phyloP scores from a whole-genome alignment of 2,797 vertebrate species.

The Pterois miles region DNA sequence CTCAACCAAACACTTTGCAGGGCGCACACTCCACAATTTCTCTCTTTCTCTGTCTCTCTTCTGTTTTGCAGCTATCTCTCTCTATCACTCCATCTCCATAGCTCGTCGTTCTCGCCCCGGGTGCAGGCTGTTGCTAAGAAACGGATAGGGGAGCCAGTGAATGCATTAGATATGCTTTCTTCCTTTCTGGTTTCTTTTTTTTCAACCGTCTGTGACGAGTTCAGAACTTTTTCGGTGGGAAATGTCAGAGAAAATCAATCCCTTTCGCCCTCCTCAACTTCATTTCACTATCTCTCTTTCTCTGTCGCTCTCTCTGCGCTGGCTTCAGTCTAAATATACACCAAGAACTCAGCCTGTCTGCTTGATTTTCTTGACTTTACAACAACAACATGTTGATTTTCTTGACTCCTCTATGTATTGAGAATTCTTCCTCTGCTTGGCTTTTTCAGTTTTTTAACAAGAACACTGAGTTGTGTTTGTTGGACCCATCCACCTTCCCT shows the following conservation, averaged over 20 bases:
- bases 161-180: slow-evolving; percentile 75
- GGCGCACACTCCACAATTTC: slow-evolving; percentile 6
- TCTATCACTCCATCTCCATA: slow-evolving; percentile 54
- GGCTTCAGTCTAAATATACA: slow-evolving; percentile 67
- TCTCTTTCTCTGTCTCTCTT: slow-evolving; percentile 26
- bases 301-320: neutral
- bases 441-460: neutral
- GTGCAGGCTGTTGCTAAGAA: slow-evolving; percentile 85
- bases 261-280: slow-evolving; percentile 63
- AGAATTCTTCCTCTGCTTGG: neutral
- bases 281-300: slow-evolving; percentile 50
- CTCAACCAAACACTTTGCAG: slow-evolving; percentile 54
- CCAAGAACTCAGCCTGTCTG: slow-evolving; percentile 15
- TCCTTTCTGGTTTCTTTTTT: slow-evolving; percentile 38
- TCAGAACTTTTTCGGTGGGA: slow-evolving; percentile 64
- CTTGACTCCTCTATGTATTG: slow-evolving; percentile 8
- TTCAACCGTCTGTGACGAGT: slow-evolving; percentile 50
- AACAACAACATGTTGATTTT: slow-evolving; percentile 37
- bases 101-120: slow-evolving; percentile 60
- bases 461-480: neutral
- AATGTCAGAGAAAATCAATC: slow-evolving; percentile 75
- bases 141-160: slow-evolving; percentile 63
- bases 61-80: slow-evolving; percentile 44
- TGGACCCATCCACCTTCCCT: neutral
- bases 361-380: slow-evolving; percentile 19